A percentile compares a stretch with the other conserved stretches of the same genome.
These are phyloP conservation scores for Mongoloraphidia duomilia DNA, from an alignment of 2,888 invertebrate species.

Conservation along the genomic window DNA sequence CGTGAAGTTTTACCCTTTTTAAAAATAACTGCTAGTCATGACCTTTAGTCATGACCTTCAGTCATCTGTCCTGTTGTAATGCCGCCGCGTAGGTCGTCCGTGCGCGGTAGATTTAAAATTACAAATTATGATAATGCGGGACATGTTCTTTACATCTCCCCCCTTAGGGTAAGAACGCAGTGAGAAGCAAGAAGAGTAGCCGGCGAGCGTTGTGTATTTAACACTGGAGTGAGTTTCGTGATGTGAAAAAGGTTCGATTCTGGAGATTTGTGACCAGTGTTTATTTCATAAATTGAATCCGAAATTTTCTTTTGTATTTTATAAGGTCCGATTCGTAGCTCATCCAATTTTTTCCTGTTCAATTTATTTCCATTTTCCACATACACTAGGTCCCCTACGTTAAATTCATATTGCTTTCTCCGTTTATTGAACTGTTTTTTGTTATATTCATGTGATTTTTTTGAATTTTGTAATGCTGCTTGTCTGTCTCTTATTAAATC, in stretches of 20 bases:
- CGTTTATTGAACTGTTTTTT: constrained; percentile 17
- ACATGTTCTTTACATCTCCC: neutral
- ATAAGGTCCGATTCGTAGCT: constrained; percentile 17
- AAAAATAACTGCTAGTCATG: no score
- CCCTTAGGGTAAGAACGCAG: neutral
- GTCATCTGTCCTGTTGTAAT: no score
- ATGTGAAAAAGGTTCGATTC: constrained; percentile 18
- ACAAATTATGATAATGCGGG: no score
- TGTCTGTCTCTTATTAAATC: constrained; percentile 13
- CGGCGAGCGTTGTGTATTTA: no score
- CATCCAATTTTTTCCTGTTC: no score
- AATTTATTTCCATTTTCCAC: no score
- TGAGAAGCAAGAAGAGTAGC: no score
- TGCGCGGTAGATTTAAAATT: no score
- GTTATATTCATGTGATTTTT: constrained; percentile 18
- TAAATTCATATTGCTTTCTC: constrained; percentile 16
- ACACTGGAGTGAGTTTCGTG: constrained; percentile 16
- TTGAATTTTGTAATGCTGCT: constrained; percentile 15
- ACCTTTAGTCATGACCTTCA: no score
- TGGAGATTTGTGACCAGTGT: constrained; percentile 15
- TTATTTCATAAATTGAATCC: constrained; percentile 14
- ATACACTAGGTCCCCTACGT: constrained; percentile 20
- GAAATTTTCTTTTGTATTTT: constrained; percentile 16
- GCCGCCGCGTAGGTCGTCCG: no score
- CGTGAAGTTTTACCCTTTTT: no score